Percentiles rank a stretch among this genome's conserved stretches.
These are phyloP conservation scores for Parotocinclus haroldoi DNA, from an alignment of 2,797 vertebrate genomes.

Conservation along the genomic window DNA sequence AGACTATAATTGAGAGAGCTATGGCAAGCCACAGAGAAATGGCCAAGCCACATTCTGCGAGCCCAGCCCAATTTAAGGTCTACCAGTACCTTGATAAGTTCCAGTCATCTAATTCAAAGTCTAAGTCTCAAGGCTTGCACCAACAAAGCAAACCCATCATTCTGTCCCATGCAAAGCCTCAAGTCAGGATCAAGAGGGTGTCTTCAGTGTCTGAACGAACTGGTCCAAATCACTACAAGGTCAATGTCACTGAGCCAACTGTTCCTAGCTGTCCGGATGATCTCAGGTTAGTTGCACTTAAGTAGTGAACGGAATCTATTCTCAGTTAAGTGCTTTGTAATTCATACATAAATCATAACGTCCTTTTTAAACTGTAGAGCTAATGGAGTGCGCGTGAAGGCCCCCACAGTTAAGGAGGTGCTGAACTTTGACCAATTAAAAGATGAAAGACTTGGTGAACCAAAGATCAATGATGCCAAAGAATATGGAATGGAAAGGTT, in stretches of 20 bases:
- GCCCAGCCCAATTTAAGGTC: slow-evolving; percentile 23
- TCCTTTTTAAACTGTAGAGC: slow-evolving; percentile 52
- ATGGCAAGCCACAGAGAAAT: slow-evolving; percentile 58
- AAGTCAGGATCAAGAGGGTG: slow-evolving; percentile 75
- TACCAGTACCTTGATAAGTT: slow-evolving; percentile 31
- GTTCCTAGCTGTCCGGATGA: slow-evolving; percentile 53
- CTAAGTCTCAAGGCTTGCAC: no score
- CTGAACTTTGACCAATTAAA: slow-evolving; percentile 65
- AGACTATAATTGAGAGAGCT: slow-evolving; percentile 64
- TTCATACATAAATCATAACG: neutral
- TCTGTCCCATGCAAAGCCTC: slow-evolving; percentile 48
- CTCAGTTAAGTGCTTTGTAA: no score
- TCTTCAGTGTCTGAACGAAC: slow-evolving; percentile 64
- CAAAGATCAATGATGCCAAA: slow-evolving; percentile 57
- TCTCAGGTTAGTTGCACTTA: slow-evolving; percentile 14
- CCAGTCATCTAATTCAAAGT: neutral
- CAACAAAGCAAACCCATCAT: slow-evolving; percentile 10
- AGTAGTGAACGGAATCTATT: no score
- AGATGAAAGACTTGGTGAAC: slow-evolving; percentile 37
- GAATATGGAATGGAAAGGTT: slow-evolving; percentile 52
- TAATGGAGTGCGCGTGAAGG: slow-evolving; percentile 77
- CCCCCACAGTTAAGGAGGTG: slow-evolving; percentile 71
- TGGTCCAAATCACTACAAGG: slow-evolving; percentile 70
- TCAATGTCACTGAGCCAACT: slow-evolving; percentile 56
- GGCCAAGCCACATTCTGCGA: neutral